Conservation (phyloP, 2,888 invertebrate genomes). For the Xanthia togata region DNA sequence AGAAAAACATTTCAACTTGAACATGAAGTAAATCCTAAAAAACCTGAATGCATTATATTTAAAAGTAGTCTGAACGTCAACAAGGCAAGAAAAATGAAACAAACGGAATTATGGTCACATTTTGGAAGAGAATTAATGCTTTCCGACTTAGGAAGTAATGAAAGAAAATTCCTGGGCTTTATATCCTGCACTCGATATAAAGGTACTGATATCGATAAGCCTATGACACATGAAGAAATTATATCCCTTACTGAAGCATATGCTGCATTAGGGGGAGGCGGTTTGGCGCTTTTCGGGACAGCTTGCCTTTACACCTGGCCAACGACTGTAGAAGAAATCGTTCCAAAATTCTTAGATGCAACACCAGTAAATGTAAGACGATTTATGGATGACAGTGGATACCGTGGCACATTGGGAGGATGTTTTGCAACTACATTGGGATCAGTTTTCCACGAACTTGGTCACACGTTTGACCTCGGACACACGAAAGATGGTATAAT, state of each 20-base stretch:
- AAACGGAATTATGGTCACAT: slow-evolving; percentile 95
- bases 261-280: slow-evolving; percentile 97
- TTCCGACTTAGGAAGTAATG: slow-evolving; percentile 91
- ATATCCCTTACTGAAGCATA: slow-evolving; percentile 94
- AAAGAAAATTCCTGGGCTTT: slow-evolving; percentile 96
- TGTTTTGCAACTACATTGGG: slow-evolving; percentile 98
- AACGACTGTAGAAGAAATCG: slow-evolving; percentile 92
- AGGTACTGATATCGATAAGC: slow-evolving; percentile 91
- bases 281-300: slow-evolving; percentile 97
- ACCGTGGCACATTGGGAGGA: slow-evolving; percentile 95
- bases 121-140: slow-evolving; percentile 96
- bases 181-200: slow-evolving; percentile 96
- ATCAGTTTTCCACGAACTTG: slow-evolving; percentile 97
- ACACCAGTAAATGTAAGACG: slow-evolving; percentile 92
- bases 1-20: slow-evolving; percentile 96
- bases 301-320: slow-evolving; percentile 98
- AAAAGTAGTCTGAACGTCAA: slow-evolving; percentile 93
- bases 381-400: slow-evolving; percentile 98
- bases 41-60: slow-evolving; percentile 93
- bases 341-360: slow-evolving; percentile 86
- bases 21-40: slow-evolving; percentile 90
- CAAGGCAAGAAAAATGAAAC: slow-evolving; percentile 93
- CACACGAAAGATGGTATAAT: slow-evolving; percentile 97
- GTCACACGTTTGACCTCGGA: slow-evolving; percentile 98
- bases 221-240: slow-evolving; percentile 93